Evolutionary conservation across 2,888 invertebrate species (phyloP), one percentile per base, ranked within the genome.

Genomic region (Myopa tessellatipennis): DNA sequence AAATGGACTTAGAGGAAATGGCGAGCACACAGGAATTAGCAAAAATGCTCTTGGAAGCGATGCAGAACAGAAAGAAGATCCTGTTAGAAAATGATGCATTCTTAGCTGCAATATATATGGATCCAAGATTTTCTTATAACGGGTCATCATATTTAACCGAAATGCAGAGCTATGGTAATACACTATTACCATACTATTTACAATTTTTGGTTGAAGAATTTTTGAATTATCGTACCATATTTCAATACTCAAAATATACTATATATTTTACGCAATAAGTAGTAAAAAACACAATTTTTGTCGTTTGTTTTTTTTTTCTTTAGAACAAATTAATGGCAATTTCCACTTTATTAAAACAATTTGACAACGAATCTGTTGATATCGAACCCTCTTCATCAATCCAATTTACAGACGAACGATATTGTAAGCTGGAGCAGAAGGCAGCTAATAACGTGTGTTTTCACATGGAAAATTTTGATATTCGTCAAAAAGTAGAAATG

Each of bases 11-110:
- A 34, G 76, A 79, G 45, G 76, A 74, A 38, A 77, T 80, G 40
- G n/a, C 45, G 12, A 50, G 61, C 40, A 79, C 65, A 10, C 38
- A 61, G n/a, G 34, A 26, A 16, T 74, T 52, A 3, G 78, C 78
- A 3, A 4, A 14, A 34, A 45, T 38, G 12, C 18, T 77, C 5
- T 34, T 74, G 26, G 4, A 52, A n/a, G n/a, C n/a, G n/a, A 10
- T 55, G 78, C 6, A 69, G 79, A 60, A 50, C 63, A 60, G 38
- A 68, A 4, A 79, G 12, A 73, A 76, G 3, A 52, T 34, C 34
- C 61, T 82, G 10, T 16, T 80, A 0, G 77, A 80, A 12, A 79
- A 79, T 36, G 75, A 77, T 34, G 63, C 79, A 10, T 79, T 82
- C 76, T 12, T 80, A 36, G 77, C 82, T 0, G 82, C 79, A 12